Base-by-base conservation (phyloP, 2,797 vertebrate species). In the Notamacropus eugenii region DNA sequence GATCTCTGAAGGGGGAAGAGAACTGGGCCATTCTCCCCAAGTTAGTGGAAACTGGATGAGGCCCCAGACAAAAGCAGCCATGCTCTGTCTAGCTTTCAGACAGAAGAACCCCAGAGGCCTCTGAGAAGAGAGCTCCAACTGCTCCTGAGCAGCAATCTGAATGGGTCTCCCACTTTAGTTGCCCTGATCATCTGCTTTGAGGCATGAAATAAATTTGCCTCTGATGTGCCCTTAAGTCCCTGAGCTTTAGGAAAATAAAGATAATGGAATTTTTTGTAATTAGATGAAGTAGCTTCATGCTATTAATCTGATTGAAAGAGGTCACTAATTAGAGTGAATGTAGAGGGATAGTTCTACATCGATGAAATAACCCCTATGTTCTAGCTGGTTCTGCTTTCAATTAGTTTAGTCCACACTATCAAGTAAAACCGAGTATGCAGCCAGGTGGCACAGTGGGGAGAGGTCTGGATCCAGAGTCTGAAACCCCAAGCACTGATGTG, bases 191-290 rank as follows among this genome's bases (percentile, higher is more conserved):
- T 55, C 62, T 1, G 56, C 62, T 87, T 10, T 9, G 57, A 93
- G 12, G 19, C 52, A 54, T n/a, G 22, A 58, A 2, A 92, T 22
- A 1, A 5, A 13, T 29, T 46, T 27, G 4, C 31, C 31, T 55
- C 93, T 40, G 28, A 54, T 50, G 4, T 74, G 46, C 57, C 92
- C 57, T 93, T 28, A 40, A 29, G 24, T 12, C 9, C n/a, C 67
- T 34, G 28, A 91, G 54, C 31, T 92, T 50, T 34, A 90, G 31
- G 22, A 91, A 92, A 90, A 93, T n/a, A 94, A 90, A 93, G 54
- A 74, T 16, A 55, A 93, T 29, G 16, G 58, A 1, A 59, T 50
- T 74, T 0, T 3, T 9, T 54, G 3, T 40, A 82, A 55, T 93
- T 56, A 91, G 1, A 50, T 34, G 57, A 90, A 67, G n/a, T 87